These are phyloP conservation scores for Coturnix japonica DNA, from an alignment of 2,113 vertebrate species.

Conservation along the genomic window DNA sequence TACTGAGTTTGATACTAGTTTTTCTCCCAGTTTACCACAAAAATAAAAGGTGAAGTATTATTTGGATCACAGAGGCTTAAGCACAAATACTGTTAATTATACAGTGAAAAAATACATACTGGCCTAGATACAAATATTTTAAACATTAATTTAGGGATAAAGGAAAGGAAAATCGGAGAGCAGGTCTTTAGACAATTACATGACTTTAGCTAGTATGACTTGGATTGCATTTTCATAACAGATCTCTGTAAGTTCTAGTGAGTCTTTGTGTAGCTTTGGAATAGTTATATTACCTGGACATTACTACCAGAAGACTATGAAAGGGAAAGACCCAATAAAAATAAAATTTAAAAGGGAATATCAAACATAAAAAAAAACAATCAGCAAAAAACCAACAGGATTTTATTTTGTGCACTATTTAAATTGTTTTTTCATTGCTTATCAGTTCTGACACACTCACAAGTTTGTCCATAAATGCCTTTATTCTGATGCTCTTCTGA, in stretches of 20 bases:
- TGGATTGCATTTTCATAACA: background rate
- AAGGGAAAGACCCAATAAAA: background rate
- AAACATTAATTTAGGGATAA: constrained; percentile 6
- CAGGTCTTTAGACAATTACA: background rate
- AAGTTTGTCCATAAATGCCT: background rate
- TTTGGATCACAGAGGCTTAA: background rate
- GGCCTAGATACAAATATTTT: background rate
- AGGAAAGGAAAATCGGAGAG: background rate
- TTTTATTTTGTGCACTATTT: background rate
- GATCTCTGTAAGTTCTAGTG: background rate
- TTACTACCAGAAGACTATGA: background rate
- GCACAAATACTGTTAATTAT: background rate
- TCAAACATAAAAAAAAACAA: background rate
- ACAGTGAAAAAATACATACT: background rate
- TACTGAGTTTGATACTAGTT: background rate
- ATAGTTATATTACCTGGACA: background rate
- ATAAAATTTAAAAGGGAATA: background rate
- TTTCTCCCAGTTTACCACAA: background rate
- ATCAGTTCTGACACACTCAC: background rate
- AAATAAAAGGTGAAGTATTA: background rate
- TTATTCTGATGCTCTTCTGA: background rate
- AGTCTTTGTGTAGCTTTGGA: background rate
- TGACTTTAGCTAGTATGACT: background rate
- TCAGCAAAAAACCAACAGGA: background rate
- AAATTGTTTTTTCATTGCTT: background rate